Evolutionary conservation across 2,888 invertebrate genomes (phyloP).

Genomic region (Ophioninae sp.): DNA sequence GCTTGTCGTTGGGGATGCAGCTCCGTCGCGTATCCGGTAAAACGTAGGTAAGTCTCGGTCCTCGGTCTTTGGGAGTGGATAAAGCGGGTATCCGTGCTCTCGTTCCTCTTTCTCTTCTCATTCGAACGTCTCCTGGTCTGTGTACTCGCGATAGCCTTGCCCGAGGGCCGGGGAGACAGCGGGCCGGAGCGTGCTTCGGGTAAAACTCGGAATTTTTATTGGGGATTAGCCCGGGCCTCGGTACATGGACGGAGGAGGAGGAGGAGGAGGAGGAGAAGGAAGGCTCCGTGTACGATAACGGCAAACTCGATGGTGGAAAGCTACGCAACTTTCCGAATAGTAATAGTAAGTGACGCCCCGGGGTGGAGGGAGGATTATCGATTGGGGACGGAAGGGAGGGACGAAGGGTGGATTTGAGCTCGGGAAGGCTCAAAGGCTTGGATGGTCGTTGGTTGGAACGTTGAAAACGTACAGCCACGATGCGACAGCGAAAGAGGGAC

Average conservation of each 20-base stretch:
- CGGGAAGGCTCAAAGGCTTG: conserved; percentile 9
- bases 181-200: too few relatives aligned
- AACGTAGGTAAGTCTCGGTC: conserved; percentile 54
- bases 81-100: conserved; percentile 18
- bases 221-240: conserved; percentile 44
- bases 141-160: conserved; percentile 18
- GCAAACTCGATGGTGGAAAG: conserved; percentile 44
- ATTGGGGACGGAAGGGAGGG: conserved; percentile 8
- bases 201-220: conserved; percentile 55
- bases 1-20: conserved; percentile 36
- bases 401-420: neutral
- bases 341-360: conserved; percentile 50
- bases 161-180: conserved; percentile 34
- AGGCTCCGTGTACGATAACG: conserved; percentile 25
- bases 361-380: conserved; percentile 53
- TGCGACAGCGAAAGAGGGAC: neutral
- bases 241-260: conserved; percentile 1
- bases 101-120: neutral
- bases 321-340: conserved; percentile 50
- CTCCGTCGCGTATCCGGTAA: conserved; percentile 26
- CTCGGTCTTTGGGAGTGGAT: conserved; percentile 37
- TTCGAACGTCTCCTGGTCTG: neutral
- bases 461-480: conserved; percentile 7
- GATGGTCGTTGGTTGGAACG: conserved; percentile 21
- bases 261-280: too few relatives aligned